A percentile compares a stretch with the other conserved stretches of the same genome.
phyloP scores from a whole-genome alignment of 1,140 invertebrate genomes.

The Apis dorsata region DNA sequence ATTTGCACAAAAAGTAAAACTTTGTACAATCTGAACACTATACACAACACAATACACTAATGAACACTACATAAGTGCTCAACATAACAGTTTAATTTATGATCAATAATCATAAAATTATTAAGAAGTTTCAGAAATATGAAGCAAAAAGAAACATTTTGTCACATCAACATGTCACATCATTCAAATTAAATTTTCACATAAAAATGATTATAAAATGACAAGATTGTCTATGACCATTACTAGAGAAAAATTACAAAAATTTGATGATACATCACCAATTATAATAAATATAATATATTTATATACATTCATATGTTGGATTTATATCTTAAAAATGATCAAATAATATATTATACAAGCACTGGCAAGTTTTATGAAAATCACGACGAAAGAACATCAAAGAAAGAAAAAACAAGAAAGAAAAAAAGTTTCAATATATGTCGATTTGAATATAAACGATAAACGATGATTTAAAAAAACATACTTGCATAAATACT shows the following conservation, averaged over 20 bases:
- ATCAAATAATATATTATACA: background rate
- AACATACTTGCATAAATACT: slow-evolving; percentile 9
- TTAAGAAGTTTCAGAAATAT: background rate
- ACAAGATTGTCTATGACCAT: slow-evolving; percentile 3
- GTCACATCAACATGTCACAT: background rate
- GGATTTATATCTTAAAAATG: background rate
- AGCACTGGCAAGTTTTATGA: slow-evolving; percentile 3
- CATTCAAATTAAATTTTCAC: background rate
- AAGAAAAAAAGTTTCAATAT: background rate
- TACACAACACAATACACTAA: slow-evolving; percentile 58
- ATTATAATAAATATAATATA: background rate
- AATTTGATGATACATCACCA: background rate
- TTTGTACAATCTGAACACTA: slow-evolving; percentile 42
- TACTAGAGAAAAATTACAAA: background rate
- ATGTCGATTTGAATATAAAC: slow-evolving; percentile 13
- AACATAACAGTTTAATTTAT: background rate
- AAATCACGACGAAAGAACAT: slow-evolving; percentile 8
- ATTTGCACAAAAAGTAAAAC: slow-evolving; percentile 31
- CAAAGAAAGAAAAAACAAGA: slow-evolving; percentile 28
- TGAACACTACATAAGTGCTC: slow-evolving; percentile 33
- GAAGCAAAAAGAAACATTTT: background rate
- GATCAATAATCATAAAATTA: background rate
- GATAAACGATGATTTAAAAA: background rate
- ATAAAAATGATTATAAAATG: background rate
- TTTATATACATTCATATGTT: background rate